Evolutionary conservation across 2,888 invertebrate species (phyloP).

Genomic region (Meiosimyza decipiens): DNA sequence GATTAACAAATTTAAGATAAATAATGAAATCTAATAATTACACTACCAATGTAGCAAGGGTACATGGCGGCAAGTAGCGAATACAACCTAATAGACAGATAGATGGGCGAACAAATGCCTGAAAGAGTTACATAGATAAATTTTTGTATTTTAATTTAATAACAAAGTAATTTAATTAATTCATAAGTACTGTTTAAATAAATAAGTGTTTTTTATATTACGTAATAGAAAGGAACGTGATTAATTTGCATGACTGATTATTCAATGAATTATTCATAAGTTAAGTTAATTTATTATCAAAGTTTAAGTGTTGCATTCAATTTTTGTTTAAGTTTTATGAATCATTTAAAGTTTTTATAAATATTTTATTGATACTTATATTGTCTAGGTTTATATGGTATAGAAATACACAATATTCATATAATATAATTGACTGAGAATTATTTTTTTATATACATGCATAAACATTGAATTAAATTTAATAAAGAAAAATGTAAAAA

Average conservation of each 20-base stretch:
- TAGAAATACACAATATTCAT: conserved; percentile 30
- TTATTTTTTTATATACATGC: conserved; percentile 49
- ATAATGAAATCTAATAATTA: not conserved
- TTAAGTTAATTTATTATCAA: conserved; percentile 31
- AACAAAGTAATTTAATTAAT: conserved; percentile 12
- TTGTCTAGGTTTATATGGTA: conserved; percentile 31
- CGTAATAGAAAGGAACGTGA: conserved; percentile 53
- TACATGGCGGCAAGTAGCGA: not conserved
- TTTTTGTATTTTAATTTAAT: conserved; percentile 17
- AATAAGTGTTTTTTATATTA: conserved; percentile 31
- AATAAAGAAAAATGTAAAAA: conserved; percentile 11
- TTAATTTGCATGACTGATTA: conserved; percentile 61
- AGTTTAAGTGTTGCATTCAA: conserved; percentile 30
- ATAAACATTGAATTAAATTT: conserved; percentile 21
- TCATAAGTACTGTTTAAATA: conserved; percentile 24
- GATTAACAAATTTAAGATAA: conserved; percentile 36
- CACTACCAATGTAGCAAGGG: conserved; percentile 6
- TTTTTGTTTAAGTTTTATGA: conserved; percentile 8
- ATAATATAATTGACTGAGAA: conserved; percentile 56
- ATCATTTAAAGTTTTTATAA: conserved; percentile 6
- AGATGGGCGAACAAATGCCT: no score
- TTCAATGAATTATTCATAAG: conserved; percentile 41
- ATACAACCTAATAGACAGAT: not conserved
- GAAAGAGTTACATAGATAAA: not conserved
- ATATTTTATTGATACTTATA: conserved; percentile 14